Conservation (phyloP, 2,888 invertebrate genomes). For the Lithosia quadra region DNA sequence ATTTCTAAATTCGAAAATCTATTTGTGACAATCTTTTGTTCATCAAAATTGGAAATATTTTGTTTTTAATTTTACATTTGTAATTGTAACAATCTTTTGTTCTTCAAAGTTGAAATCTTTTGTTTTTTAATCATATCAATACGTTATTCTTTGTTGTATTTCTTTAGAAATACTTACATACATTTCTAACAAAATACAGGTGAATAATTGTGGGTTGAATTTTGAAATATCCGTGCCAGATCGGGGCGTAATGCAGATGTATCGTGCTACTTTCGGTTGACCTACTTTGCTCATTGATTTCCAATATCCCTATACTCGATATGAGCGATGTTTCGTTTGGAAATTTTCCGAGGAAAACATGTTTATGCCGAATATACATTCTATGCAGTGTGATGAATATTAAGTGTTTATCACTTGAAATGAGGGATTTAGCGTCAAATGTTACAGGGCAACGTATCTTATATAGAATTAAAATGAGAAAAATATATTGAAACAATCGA, state of each 20-base stretch:
- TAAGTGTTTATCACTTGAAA: background rate
- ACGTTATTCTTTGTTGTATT: background rate
- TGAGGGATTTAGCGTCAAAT: background rate
- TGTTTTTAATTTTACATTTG: too few species aligned
- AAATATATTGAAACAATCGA: too few species aligned
- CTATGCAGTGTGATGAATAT: background rate
- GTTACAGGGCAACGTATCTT: background rate
- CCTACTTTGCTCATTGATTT: constrained; percentile 27
- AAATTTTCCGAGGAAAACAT: constrained; percentile 6
- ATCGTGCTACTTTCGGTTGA: constrained; percentile 18
- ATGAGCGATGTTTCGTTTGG: constrained; percentile 1
- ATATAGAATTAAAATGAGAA: background rate
- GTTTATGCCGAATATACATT: background rate
- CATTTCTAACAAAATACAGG: background rate
- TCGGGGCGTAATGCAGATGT: constrained; percentile 26
- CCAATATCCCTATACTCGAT: background rate
- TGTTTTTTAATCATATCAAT: background rate
- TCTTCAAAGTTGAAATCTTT: too few species aligned
- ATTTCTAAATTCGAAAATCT: background rate
- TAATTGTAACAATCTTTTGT: too few species aligned
- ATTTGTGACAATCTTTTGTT: background rate
- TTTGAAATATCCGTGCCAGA: constrained; percentile 17
- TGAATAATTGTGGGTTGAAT: constrained; percentile 1
- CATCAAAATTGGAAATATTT: constrained; percentile 1
- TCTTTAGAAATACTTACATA: too few species aligned